Conservation (phyloP, 2,113 vertebrate species). For the Seriola rivoliana region DNA sequence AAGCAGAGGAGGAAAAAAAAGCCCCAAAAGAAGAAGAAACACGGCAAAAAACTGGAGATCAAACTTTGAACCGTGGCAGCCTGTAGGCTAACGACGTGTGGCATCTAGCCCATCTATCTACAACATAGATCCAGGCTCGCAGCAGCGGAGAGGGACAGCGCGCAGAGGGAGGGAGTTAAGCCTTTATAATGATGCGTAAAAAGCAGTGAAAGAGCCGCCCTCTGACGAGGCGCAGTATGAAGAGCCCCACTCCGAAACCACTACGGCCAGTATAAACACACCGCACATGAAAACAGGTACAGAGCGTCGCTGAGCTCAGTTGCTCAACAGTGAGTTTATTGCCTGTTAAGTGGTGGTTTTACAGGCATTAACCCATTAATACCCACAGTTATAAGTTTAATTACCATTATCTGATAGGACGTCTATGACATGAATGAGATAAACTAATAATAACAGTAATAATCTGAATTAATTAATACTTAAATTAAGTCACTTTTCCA, state of each 20-base stretch:
- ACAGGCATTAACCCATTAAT: neutral
- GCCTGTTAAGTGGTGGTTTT: neutral
- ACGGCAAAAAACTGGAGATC: neutral
- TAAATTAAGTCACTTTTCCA: too few species aligned
- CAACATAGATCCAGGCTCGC: slow-evolving; percentile 53
- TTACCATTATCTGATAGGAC: too few species aligned
- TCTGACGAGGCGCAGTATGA: slow-evolving; percentile 48
- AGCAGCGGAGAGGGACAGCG: slow-evolving; percentile 53
- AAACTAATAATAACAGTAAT: neutral
- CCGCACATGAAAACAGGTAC: neutral
- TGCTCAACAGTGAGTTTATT: neutral
- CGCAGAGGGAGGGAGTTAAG: slow-evolving; percentile 67
- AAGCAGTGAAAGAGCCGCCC: slow-evolving; percentile 69
- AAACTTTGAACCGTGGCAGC: slow-evolving; percentile 43
- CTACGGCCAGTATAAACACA: slow-evolving; percentile 19
- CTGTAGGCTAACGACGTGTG: slow-evolving; percentile 38
- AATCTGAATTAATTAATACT: too few species aligned
- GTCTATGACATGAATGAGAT: too few species aligned
- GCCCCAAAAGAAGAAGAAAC: neutral
- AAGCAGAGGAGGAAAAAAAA: slow-evolving; percentile 58
- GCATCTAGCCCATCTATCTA: slow-evolving; percentile 44
- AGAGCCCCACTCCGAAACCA: slow-evolving; percentile 18
- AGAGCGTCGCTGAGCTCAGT: neutral
- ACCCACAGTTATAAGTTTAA: too few species aligned
- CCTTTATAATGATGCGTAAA: slow-evolving; percentile 75